Percentiles rank a stretch among this genome's conserved stretches.
phyloP scores from a whole-genome alignment of 2,113 vertebrate species.

The Girardinichthys multiradiatus region DNA sequence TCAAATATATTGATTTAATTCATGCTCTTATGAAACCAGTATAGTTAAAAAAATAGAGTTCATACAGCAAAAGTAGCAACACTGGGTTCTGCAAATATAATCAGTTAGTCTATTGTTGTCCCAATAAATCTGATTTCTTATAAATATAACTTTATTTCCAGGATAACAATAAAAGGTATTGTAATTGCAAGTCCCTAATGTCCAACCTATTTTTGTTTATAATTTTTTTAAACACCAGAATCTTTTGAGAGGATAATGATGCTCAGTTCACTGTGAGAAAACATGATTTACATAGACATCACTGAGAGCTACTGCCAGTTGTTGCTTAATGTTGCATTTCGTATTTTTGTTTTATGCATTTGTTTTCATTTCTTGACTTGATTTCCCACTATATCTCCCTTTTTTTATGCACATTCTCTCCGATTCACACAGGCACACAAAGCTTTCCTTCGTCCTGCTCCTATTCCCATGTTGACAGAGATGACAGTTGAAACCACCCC shows the following conservation, averaged over 20 bases:
- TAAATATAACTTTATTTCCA: background rate
- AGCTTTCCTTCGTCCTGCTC: constrained; percentile 21
- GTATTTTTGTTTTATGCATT: background rate
- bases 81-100: too few species aligned
- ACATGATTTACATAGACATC: background rate
- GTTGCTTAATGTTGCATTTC: background rate
- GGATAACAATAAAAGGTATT: background rate
- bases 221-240: too few species aligned
- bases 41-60: too few species aligned
- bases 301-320: background rate
- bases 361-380: constrained; percentile 3
- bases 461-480: constrained; percentile 63
- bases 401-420: background rate
- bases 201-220: background rate
- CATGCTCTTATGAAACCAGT: too few species aligned
- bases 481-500: constrained; percentile 71
- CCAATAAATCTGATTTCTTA: too few species aligned
- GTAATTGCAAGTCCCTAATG: too few species aligned
- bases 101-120: too few species aligned
- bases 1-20: too few species aligned
- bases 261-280: background rate
- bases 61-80: too few species aligned
- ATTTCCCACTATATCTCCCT: background rate
- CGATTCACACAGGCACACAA: constrained; percentile 3
- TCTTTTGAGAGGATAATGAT: background rate